A percentile compares a stretch with the other conserved stretches of the same genome.
phyloP scores from a whole-genome alignment of 1,140 invertebrate genomes.

The Calosoma granatense region DNA sequence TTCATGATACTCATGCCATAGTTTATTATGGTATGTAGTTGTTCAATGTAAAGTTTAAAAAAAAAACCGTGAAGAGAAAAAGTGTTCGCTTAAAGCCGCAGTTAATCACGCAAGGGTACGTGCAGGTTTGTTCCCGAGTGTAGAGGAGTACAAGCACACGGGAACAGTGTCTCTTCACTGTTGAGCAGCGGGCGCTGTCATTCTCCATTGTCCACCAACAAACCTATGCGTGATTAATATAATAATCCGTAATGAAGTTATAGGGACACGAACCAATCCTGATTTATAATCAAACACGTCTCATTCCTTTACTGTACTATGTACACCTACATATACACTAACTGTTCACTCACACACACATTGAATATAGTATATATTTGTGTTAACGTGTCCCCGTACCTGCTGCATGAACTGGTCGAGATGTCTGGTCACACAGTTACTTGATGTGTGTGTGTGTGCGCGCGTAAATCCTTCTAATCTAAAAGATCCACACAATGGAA shows the following conservation, averaged over 20 bases:
- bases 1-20: neutral
- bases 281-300: constrained; percentile 32
- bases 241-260: constrained; percentile 35
- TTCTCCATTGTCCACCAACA: constrained; percentile 25
- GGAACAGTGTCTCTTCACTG: neutral
- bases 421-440: neutral
- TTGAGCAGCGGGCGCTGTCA: constrained; percentile 20
- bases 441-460: neutral
- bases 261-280: constrained; percentile 33
- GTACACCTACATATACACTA: too few species aligned
- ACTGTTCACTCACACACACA: too few species aligned
- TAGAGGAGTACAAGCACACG: neutral
- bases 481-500: constrained; percentile 8
- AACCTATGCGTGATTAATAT: constrained; percentile 31
- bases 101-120: neutral
- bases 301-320: constrained; percentile 12
- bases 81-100: too few species aligned
- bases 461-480: neutral
- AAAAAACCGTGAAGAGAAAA: too few species aligned
- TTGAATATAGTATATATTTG: too few species aligned
- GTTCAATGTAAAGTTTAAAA: too few species aligned
- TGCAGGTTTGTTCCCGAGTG: neutral
- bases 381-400: neutral
- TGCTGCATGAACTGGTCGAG: neutral
- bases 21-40: too few species aligned